Base-by-base conservation (phyloP, 2,888 invertebrate species). In the Adineta ricciae region DNA sequence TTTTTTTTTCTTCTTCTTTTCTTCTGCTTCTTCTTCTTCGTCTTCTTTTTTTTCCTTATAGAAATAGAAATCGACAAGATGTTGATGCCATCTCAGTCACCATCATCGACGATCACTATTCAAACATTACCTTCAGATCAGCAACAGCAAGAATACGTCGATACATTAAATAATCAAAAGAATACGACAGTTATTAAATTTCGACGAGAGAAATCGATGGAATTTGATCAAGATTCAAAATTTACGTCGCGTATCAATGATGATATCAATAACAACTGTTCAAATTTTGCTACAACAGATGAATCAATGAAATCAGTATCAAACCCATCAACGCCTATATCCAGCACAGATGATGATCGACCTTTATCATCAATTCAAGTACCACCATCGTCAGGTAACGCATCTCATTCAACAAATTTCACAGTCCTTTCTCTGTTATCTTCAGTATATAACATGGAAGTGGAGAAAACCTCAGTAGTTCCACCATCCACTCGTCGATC, bases 191-290 rank as follows among this genome's bases (percentile, higher is more conserved):
- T 64, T 32, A 64, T 32, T 32, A 64, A 41, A n/a, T 78, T 78
- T 78, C 41, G 78, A 41, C 78, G 41, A 41, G 78, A 78, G 41
- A 78, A 78, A 78, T 78, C 78, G 9, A 78, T 78, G 78, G 78
- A 78, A 78, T 78, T 78, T 36, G 78, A 78, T 32, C 32, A 64
- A 32, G 64, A 64, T 64, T 27, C 64, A 32, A 64, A 32, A 64
- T 64, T 64, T 32, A 14, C 32, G 3, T 16, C 32, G 27, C 27
- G 32, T 64, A 27, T 64, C 64, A 36, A 64, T 64, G 64, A 64
- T 64, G 64, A 64, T 64, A 64, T 64, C 64, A 64, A 64, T 64
- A 64, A 64, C 19, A 64, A 64, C 32, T 32, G 32, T 64, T 64
- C 64, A 27, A 19, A 16, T 32, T 64, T 36, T 36, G 64, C 4